phyloP scores from a whole-genome alignment of 2,113 vertebrate genomes.

The Ammodytes marinus region DNA sequence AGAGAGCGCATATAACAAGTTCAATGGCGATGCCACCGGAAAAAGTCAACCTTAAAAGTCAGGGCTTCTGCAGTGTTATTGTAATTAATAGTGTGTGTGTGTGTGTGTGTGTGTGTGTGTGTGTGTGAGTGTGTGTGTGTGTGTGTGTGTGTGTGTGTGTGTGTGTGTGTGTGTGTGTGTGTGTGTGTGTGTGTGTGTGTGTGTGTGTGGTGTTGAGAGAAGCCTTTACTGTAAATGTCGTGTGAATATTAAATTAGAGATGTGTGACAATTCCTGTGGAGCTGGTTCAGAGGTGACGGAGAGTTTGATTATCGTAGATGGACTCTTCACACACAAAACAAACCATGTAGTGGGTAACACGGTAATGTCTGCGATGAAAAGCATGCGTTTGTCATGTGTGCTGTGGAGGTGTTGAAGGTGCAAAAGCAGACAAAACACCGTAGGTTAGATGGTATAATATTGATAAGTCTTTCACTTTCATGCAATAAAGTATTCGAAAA shows the following conservation, averaged over 20 bases:
- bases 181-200: constrained; percentile 18
- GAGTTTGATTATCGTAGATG: neutral
- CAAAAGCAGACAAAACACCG: too few species aligned
- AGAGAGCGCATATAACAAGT: constrained; percentile 26
- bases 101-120: neutral
- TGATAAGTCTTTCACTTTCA: too few species aligned
- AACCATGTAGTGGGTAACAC: too few species aligned
- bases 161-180: constrained; percentile 18
- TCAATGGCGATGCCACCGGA: neutral
- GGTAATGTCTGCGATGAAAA: too few species aligned
- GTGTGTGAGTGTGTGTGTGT: constrained; percentile 3
- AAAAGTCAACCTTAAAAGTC: constrained; percentile 50
- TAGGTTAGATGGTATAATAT: too few species aligned
- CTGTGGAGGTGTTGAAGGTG: too few species aligned
- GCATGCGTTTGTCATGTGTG: too few species aligned
- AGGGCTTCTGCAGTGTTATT: neutral
- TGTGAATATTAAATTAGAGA: constrained; percentile 9
- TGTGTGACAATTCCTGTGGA: neutral
- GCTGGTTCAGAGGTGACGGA: neutral
- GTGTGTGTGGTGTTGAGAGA: neutral
- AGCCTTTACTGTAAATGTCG: constrained; percentile 47
- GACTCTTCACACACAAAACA: too few species aligned
- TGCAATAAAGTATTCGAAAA: too few species aligned
- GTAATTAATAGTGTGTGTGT: constrained; percentile 28
- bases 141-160: constrained; percentile 17